Evolutionary conservation across 1,140 invertebrate genomes (phyloP).

Genomic region (Dendroctonus ponderosae): DNA sequence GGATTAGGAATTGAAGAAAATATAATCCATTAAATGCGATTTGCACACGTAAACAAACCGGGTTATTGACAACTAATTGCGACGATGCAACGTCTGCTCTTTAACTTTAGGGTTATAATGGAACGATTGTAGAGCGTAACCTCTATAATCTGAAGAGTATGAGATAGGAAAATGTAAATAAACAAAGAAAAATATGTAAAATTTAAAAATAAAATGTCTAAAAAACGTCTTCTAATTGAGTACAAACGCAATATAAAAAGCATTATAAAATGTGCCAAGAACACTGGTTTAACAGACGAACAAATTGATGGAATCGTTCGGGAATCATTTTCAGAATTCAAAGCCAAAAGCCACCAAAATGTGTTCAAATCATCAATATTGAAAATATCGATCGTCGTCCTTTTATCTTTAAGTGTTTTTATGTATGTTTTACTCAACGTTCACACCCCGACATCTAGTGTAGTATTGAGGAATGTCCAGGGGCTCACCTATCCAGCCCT

Average conservation of each 20-base stretch:
- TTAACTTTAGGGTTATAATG: no score
- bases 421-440: constrained; percentile 48
- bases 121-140: no score
- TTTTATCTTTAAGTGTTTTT: constrained; percentile 39
- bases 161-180: no score
- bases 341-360: constrained; percentile 32
- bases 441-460: constrained; percentile 50
- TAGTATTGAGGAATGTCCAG: constrained; percentile 53
- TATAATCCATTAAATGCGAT: not conserved
- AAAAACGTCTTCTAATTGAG: constrained; percentile 36
- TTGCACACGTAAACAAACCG: constrained; percentile 35
- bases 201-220: constrained; percentile 36
- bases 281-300: constrained; percentile 39
- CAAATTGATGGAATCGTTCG: constrained; percentile 43
- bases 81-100: no score
- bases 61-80: constrained; percentile 2
- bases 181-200: no score
- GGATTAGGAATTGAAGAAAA: not conserved
- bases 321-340: constrained; percentile 41
- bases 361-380: not conserved
- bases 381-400: constrained; percentile 35
- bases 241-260: constrained; percentile 44
- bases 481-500: constrained; percentile 56
- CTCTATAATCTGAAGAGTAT: no score
- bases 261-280: constrained; percentile 43